Base-by-base conservation (phyloP, 2,888 invertebrate genomes). In the Plutella xylostella region DNA sequence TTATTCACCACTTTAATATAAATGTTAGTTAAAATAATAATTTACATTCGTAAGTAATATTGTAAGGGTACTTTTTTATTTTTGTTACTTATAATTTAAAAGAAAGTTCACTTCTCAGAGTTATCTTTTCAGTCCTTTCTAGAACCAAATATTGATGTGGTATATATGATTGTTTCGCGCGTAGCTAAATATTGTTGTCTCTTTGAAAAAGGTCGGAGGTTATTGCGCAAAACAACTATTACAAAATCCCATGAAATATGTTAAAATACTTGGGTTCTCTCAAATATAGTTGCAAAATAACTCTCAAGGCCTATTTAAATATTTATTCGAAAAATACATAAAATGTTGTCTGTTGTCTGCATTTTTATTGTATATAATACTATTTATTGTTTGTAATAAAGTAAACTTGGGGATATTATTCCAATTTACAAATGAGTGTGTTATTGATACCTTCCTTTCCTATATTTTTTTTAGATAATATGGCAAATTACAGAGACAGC, bases 61-160 rank as follows among this genome's bases (percentile, higher is more conserved):
- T 56, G 62, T 57, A 69, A 65, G 63, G 61, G 61, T 61, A 56
- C 63, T 53, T 54, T 47, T 56, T 55, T 52, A 49, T 54, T 54
- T 65, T 67, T 68, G 68, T 65, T 68, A 64, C 67, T 64, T 67
- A 69, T 66, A 59, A 55, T 57, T 52, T n/a, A 56, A 52, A 50
- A 50, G 49, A 50, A 57, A 60, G 57, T 55, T 62, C 58, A 56
- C 58, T 65, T 65, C 63, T 61, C 68, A 69, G 67, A 15, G 17
- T 4, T 34, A 17, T 34, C 14, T 39, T 12, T 22, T 22, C 65
- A 68, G 66, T 67, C 64, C 63, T 57, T 58, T 53, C 45, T 58
- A 7, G 28, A 22, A 43, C 42, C 33, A 30, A 48, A 49, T 49
- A 52, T 49, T 47, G 44, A 48, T 44, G 15, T n/a, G 34, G 9